A percentile compares a stretch with the other conserved stretches of the same genome.
These are phyloP conservation scores for Griposia aprilina DNA, from an alignment of 2,888 invertebrate genomes.

Conservation along the genomic window DNA sequence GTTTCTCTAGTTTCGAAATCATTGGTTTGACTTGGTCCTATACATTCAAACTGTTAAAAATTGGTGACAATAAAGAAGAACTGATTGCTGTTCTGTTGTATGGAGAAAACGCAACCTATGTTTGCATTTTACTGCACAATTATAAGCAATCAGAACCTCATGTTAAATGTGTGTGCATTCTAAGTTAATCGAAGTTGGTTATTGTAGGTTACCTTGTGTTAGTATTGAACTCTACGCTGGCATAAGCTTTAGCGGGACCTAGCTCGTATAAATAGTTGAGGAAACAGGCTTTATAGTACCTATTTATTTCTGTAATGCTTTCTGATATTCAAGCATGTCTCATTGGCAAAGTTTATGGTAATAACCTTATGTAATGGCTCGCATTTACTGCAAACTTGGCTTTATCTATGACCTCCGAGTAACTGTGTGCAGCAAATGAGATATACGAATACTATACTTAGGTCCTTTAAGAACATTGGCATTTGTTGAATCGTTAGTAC, in stretches of 20 bases:
- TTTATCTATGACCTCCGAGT: conserved; percentile 10
- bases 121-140: not conserved
- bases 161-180: not conserved
- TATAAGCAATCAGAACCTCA: not conserved
- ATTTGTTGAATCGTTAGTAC: not conserved
- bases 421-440: not conserved
- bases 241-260: conserved; percentile 3
- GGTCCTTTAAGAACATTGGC: not conserved
- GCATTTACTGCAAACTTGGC: conserved; percentile 20
- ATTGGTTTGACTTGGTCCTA: not conserved
- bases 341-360: conserved; percentile 30
- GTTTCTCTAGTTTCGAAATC: not conserved
- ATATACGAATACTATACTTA: not conserved
- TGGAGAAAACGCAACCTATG: not conserved
- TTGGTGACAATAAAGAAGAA: not conserved
- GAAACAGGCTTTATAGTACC: conserved; percentile 39
- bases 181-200: not conserved
- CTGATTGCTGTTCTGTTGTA: not conserved
- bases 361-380: conserved; percentile 18
- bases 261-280: conserved; percentile 21
- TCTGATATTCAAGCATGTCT: conserved; percentile 21
- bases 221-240: conserved; percentile 4
- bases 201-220: conserved; percentile 4
- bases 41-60: not conserved
- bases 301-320: conserved; percentile 24